phyloP scores from a whole-genome alignment of 2,797 vertebrate species.

The Tadarida brasiliensis region DNA sequence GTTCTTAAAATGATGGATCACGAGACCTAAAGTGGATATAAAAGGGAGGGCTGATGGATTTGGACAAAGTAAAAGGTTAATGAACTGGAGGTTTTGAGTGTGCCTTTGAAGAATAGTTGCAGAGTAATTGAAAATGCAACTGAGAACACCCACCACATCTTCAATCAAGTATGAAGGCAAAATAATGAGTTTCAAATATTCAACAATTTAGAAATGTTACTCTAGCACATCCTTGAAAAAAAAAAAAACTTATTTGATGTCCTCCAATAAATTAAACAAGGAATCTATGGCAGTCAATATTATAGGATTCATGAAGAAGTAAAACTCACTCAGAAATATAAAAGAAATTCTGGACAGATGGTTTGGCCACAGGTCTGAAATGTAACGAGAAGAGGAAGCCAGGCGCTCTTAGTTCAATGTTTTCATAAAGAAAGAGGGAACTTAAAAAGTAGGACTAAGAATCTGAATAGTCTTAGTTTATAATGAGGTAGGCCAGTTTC shows the following conservation, averaged over 20 bases:
- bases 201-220: not conserved
- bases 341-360: not conserved
- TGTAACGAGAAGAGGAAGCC: conserved; percentile 3
- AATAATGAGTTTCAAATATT: not conserved
- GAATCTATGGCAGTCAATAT: not conserved
- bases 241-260: not conserved
- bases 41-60: not conserved
- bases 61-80: not conserved
- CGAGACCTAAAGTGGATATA: not conserved
- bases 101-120: not conserved
- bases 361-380: not conserved
- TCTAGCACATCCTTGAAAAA: not conserved
- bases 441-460: not conserved
- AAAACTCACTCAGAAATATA: not conserved
- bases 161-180: not conserved
- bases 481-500: not conserved
- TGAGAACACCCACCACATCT: not conserved
- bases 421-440: conserved; percentile 19
- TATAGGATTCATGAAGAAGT: not conserved
- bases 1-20: not conserved
- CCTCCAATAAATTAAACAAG: not conserved
- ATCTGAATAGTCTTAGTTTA: not conserved
- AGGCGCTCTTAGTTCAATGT: not conserved
- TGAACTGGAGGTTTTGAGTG: not conserved
- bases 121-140: conserved; percentile 6